Percentiles rank a stretch among this genome's conserved stretches.
phyloP scores from a whole-genome alignment of 2,888 invertebrate genomes.

The Eupithecia exiguata region DNA sequence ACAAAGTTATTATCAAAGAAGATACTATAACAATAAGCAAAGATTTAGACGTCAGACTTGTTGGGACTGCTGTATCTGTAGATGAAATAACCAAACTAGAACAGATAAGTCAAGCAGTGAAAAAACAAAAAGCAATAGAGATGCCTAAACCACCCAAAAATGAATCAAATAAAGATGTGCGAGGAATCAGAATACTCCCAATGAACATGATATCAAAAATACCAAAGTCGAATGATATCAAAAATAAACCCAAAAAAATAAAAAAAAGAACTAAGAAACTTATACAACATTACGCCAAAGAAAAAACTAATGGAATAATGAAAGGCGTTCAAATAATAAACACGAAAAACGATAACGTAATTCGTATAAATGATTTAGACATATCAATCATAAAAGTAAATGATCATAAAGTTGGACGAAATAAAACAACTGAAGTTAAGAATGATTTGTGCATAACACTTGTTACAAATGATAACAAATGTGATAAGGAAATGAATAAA shows the following conservation, averaged over 20 bases:
- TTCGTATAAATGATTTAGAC: constrained; percentile 21
- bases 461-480: constrained; percentile 6
- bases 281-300: not conserved
- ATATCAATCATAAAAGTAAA: constrained; percentile 10
- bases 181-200: not conserved
- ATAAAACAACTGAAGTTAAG: not conserved
- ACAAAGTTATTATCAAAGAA: constrained; percentile 12
- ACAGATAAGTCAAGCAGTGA: too few relatives aligned
- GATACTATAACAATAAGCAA: constrained; percentile 18
- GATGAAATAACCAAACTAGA: not conserved
- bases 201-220: not conserved
- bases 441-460: constrained; percentile 29
- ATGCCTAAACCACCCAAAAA: not conserved
- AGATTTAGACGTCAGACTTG: constrained; percentile 12
- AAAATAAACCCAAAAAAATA: not conserved
- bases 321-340: not conserved
- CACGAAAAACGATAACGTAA: not conserved
- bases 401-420: not conserved
- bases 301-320: not conserved
- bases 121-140: not conserved
- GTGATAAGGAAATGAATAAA: not conserved
- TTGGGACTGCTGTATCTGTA: constrained; percentile 6
- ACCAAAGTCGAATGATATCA: not conserved
- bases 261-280: not conserved
- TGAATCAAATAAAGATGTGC: not conserved